Evolutionary conservation across 2,113 vertebrate genomes (phyloP), one percentile per base, ranked within the genome.

Genomic region (Semicossyphus pulcher): DNA sequence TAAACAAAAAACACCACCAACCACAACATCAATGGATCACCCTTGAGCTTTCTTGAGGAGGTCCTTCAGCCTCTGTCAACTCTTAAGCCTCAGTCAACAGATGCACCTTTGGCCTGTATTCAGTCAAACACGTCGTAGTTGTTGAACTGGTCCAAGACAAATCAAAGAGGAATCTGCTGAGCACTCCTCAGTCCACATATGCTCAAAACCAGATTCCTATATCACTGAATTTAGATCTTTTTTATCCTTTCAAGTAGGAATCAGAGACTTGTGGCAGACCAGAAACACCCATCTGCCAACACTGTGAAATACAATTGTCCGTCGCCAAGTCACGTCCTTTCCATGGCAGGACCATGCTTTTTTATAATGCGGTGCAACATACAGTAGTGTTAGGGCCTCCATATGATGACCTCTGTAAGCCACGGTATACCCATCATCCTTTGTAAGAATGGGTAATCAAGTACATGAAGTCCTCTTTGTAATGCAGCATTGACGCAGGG

Each of bases 1-100:
- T 84, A 89, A 87, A 89, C 80, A 88, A 86, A 88, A 80, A 76
- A 86, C 86, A 91, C 77, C 71, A 78, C 69, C 78, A 87, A 88
- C 76, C 81, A 90, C 88, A 84, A 89, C 77, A 91, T 83, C 81
- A 58, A 91, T 47, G 20, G 79, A 75, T 86, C 76, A 36, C 79
- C 51, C 59, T 54, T 8, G 32, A 70, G 31, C 61, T 57, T 45
- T 47, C 57, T 69, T 20, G n/a, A 77, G 52, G 56, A 49, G 56
- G 53, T 77, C 34, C 21, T 14, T 63, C 36, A 56, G 60, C 45
- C 70, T 64, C 68, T 12, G 31, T 4, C 0, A 69, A 28, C 44
- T 61, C 12, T 16, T 10, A 34, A 39, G 9, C 26, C 44, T 57
- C 26, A 20, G 47, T 47, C 76, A 48, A 23, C 31, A 36, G 39